Conservation (phyloP, 2,797 vertebrate genomes). For the Cossypha niveicapilla region DNA sequence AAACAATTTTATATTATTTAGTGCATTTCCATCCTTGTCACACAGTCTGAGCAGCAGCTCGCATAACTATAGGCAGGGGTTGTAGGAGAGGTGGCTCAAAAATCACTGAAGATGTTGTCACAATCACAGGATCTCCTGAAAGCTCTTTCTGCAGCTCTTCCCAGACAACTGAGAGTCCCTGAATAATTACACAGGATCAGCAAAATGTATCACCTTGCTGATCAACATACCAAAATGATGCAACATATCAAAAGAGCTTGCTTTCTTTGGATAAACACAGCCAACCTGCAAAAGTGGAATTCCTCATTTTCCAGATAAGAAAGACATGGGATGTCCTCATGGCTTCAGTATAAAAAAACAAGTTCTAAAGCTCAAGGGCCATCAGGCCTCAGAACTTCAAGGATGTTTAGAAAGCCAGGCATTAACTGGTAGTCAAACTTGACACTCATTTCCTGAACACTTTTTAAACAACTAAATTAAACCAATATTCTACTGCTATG, state of each 20-base stretch:
- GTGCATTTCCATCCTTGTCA: neutral
- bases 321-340: neutral
- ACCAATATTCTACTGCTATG: neutral
- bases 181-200: neutral
- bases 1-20: neutral
- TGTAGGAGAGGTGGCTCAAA: neutral
- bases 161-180: neutral
- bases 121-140: neutral
- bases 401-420: neutral
- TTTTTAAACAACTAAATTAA: neutral
- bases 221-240: neutral
- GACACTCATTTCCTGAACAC: neutral
- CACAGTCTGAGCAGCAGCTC: neutral
- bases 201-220: neutral
- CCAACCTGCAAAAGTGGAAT: neutral
- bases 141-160: neutral
- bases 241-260: neutral
- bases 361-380: neutral
- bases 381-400: neutral
- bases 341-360: neutral
- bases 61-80: fast-evolving
- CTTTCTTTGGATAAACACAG: neutral
- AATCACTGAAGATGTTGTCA: neutral
- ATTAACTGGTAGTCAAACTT: neutral
- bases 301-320: neutral